Evolutionary conservation across 2,113 vertebrate genomes (phyloP).

Genomic region (Numida meleagris): DNA sequence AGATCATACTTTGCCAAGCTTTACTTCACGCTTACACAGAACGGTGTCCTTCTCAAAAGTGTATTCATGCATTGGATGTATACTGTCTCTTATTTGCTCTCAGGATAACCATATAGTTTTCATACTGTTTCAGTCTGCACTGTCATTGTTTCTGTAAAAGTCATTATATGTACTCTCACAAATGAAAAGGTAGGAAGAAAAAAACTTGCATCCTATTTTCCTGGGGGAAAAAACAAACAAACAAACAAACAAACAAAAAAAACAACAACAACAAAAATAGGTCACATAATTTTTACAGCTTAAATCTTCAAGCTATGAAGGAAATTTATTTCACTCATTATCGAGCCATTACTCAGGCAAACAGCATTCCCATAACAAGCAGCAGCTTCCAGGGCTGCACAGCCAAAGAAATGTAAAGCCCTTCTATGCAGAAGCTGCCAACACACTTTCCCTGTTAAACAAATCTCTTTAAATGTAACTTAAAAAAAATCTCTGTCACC

Average conservation of each 20-base stretch:
- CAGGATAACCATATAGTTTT: not conserved
- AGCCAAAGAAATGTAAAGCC: constrained; percentile 3
- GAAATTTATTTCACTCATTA: constrained; percentile 1
- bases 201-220: not conserved
- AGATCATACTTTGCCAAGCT: not conserved
- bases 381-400: constrained; percentile 18
- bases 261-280: not conserved
- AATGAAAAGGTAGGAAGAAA: not conserved
- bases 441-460: constrained; percentile 43
- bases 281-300: constrained; percentile 22
- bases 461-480: constrained; percentile 54
- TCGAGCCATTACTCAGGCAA: not conserved
- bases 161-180: not conserved
- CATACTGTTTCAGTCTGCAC: not conserved
- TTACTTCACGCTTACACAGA: not conserved
- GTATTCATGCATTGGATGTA: not conserved
- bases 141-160: not conserved
- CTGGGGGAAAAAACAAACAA: not conserved
- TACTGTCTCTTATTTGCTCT: not conserved
- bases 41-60: not conserved
- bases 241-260: not conserved
- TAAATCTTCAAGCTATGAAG: constrained; percentile 7
- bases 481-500: constrained; percentile 24
- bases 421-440: not conserved
- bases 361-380: constrained; percentile 17